Conservation (phyloP, 1,140 invertebrate genomes). For the Sinella curviseta region DNA sequence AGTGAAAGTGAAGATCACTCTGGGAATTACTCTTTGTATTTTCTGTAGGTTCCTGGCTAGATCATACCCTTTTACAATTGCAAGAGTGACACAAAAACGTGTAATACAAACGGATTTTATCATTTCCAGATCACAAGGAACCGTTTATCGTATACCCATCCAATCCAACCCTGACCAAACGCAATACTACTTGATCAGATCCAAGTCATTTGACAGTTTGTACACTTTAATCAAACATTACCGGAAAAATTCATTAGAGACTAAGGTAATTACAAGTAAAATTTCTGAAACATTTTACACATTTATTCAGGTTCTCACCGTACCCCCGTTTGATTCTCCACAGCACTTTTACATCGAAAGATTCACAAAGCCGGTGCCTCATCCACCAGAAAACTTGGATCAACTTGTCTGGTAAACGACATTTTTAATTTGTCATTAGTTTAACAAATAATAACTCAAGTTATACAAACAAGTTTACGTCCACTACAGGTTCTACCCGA, state of each 20-base stretch:
- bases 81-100: too few species aligned
- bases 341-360: conserved; percentile 63
- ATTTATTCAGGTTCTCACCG: too few species aligned
- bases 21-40: conserved; percentile 91
- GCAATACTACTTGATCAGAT: conserved; percentile 88
- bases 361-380: not conserved
- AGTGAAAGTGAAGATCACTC: conserved; percentile 95
- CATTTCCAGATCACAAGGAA: conserved; percentile 69
- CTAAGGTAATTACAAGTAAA: too few species aligned
- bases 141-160: conserved; percentile 89
- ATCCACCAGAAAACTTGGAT: not conserved
- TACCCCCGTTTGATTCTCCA: too few species aligned
- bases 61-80: too few species aligned
- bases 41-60: conserved; percentile 69
- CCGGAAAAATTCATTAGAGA: conserved; percentile 74
- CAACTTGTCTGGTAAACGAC: too few species aligned
- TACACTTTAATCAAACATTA: conserved; percentile 91
- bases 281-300: too few species aligned
- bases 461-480: conserved; percentile 73
- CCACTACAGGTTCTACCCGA: conserved; percentile 90
- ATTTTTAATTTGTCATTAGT: too few species aligned
- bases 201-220: conserved; percentile 84
- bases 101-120: not conserved
- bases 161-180: conserved; percentile 82
- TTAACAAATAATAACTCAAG: too few species aligned